These are phyloP conservation scores for Aleiodes leptofemur DNA, from an alignment of 2,888 invertebrate genomes.

Conservation along the genomic window DNA sequence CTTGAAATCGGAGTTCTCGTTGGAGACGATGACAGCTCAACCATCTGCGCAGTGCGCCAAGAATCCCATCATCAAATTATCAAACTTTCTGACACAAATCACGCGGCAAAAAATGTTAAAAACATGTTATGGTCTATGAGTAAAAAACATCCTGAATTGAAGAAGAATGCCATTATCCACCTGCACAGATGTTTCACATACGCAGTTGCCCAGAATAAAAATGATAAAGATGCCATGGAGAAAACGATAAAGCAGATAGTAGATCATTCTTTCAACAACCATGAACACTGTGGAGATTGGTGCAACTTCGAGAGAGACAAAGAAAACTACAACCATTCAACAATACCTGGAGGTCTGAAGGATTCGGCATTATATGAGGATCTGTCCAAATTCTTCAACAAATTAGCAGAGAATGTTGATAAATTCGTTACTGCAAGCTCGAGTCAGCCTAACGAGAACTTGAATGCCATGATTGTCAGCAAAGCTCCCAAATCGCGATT, in stretches of 20 bases:
- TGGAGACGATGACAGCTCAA: slow-evolving; percentile 7
- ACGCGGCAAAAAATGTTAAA: background rate
- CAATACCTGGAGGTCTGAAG: slow-evolving; percentile 26
- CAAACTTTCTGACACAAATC: background rate
- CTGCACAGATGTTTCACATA: slow-evolving; percentile 56
- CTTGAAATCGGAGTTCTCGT: background rate
- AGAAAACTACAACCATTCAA: slow-evolving; percentile 39
- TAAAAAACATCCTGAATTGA: slow-evolving; percentile 29
- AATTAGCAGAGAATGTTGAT: slow-evolving; percentile 37
- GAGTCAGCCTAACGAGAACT: slow-evolving; percentile 48
- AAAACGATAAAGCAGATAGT: slow-evolving; percentile 47
- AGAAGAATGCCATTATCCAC: slow-evolving; percentile 46
- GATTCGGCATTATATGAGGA: slow-evolving; percentile 26
- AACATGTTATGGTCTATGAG: background rate
- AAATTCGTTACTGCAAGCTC: slow-evolving; percentile 39
- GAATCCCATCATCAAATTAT: background rate
- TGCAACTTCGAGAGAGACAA: slow-evolving; percentile 46
- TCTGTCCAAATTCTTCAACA: slow-evolving; percentile 26
- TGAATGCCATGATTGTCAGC: slow-evolving; percentile 45
- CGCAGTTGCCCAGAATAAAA: slow-evolving; percentile 53
- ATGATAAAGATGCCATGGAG: slow-evolving; percentile 45
- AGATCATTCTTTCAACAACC: slow-evolving; percentile 51
- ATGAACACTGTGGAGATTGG: slow-evolving; percentile 53
- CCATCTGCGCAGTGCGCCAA: background rate
- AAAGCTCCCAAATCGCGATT: slow-evolving; percentile 46